phyloP scores from a whole-genome alignment of 2,113 vertebrate genomes.

The Campylomormyrus numenius region DNA sequence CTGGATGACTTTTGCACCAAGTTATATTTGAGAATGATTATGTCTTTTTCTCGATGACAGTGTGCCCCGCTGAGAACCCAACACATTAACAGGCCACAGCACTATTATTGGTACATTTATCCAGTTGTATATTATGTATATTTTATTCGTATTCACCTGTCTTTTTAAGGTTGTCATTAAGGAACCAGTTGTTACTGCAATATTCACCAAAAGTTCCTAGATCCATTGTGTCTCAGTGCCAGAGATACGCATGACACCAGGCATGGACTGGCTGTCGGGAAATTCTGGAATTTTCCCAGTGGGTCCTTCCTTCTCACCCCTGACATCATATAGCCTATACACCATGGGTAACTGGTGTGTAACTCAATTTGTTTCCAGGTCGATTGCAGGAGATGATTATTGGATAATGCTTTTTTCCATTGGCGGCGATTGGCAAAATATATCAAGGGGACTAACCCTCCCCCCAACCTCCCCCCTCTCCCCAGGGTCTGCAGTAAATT shows the following conservation, averaged over 20 bases:
- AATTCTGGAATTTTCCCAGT: neutral
- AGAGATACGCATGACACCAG: neutral
- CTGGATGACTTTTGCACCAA: neutral
- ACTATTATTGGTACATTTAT: neutral
- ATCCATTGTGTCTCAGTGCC: neutral
- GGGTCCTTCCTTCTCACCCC: neutral
- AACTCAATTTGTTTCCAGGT: neutral
- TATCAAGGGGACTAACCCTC: neutral
- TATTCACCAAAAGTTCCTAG: neutral
- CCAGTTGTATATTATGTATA: neutral
- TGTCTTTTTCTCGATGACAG: neutral
- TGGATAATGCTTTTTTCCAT: neutral
- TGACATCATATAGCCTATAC: neutral
- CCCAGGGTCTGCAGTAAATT: neutral
- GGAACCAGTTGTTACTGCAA: neutral
- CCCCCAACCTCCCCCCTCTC: no score
- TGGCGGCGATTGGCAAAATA: neutral
- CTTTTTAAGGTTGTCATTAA: neutral
- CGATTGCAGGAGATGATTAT: neutral
- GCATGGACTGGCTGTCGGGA: neutral
- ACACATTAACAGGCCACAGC: neutral
- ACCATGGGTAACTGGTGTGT: neutral
- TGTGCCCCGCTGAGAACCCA: neutral
- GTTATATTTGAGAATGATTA: neutral
- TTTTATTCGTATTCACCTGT: neutral